Conservation (phyloP, 2,888 invertebrate species). For the Leptodirus hochenwartii region DNA sequence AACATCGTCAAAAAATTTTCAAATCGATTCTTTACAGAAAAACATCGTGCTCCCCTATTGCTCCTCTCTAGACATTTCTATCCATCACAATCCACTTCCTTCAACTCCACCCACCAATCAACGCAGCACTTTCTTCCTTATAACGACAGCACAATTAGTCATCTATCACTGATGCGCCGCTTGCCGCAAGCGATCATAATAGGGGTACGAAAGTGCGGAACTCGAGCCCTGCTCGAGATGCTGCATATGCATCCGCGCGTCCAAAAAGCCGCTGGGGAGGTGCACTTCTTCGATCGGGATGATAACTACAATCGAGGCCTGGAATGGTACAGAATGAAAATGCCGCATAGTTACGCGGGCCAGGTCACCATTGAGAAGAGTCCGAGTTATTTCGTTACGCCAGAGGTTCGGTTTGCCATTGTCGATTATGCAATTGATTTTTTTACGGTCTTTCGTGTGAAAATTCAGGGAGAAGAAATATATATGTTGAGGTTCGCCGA, state of each 20-base stretch:
- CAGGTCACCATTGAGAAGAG: slow-evolving; percentile 96
- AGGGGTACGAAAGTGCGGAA: slow-evolving; percentile 93
- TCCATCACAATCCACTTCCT: too few species aligned
- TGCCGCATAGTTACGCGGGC: slow-evolving; percentile 82
- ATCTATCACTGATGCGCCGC: slow-evolving; percentile 40
- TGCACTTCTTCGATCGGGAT: slow-evolving; percentile 93
- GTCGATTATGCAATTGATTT: neutral
- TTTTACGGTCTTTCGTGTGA: too few species aligned
- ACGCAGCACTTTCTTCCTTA: too few species aligned
- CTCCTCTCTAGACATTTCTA: slow-evolving; percentile 22
- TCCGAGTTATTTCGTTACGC: slow-evolving; percentile 93
- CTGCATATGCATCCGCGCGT: slow-evolving; percentile 84
- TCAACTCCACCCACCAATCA: too few species aligned
- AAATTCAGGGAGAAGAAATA: too few species aligned
- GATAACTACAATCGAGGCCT: slow-evolving; percentile 82
- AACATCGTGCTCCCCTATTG: slow-evolving; percentile 29
- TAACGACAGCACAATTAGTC: too few species aligned
- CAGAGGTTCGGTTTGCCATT: slow-evolving; percentile 54
- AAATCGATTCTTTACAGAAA: too few species aligned
- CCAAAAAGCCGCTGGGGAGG: slow-evolving; percentile 84
- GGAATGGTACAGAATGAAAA: slow-evolving; percentile 88
- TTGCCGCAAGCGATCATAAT: slow-evolving; percentile 50
- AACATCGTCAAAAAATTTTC: too few species aligned
- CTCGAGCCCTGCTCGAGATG: slow-evolving; percentile 90
- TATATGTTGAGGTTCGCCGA: too few species aligned